A percentile compares a stretch with the other conserved stretches of the same genome.
Conservation (phyloP, 2,888 invertebrate genomes). For the Clusia tigrina region DNA sequence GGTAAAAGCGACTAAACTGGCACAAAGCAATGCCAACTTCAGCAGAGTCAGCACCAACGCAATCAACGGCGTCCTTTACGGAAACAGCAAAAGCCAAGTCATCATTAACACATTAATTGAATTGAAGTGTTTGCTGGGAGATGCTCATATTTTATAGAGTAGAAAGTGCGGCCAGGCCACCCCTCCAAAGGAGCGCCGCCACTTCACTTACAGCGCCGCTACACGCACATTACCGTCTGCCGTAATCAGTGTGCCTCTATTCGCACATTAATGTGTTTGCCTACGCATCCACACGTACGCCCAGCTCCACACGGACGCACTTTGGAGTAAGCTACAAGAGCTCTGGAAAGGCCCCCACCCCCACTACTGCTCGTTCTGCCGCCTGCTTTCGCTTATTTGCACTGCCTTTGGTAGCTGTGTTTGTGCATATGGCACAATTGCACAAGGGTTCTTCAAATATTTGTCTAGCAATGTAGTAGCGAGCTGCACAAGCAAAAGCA, state of each 20-base stretch:
- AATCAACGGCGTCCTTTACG: no score
- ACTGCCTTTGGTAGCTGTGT: neutral
- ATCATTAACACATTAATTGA: neutral
- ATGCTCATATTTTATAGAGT: no score
- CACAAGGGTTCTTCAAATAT: constrained; percentile 15
- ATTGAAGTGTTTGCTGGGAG: neutral
- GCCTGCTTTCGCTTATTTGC: neutral
- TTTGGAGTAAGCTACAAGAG: no score
- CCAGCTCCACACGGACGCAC: no score
- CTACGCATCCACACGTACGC: neutral
- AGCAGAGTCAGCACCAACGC: neutral
- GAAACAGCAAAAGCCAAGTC: no score
- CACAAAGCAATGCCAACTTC: no score
- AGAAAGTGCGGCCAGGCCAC: no score
- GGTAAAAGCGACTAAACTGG: no score
- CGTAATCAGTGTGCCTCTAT: no score
- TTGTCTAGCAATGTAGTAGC: constrained; percentile 5
- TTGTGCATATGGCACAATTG: constrained; percentile 8
- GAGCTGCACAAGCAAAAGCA: neutral
- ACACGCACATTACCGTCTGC: neutral
- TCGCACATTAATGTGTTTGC: neutral
- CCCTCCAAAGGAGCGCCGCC: no score
- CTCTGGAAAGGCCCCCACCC: neutral
- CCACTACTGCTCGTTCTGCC: neutral
- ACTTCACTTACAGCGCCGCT: no score